Evolutionary conservation across 2,888 invertebrate species (phyloP), one percentile per base, ranked within the genome.

Genomic region (Stenichneumon culpator): DNA sequence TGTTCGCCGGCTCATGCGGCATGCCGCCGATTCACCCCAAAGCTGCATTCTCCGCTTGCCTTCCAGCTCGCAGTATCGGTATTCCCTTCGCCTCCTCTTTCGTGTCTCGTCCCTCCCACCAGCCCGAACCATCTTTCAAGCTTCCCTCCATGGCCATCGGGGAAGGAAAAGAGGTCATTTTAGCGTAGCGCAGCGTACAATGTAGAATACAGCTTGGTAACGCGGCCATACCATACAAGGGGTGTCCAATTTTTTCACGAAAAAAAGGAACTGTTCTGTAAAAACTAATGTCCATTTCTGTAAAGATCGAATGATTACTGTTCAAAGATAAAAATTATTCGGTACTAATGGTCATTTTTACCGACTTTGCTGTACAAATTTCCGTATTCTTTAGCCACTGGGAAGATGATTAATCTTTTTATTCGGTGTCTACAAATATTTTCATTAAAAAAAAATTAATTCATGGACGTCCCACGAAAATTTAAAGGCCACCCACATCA

Each of bases 11-110:
- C 22, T 52, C 68, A 69, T 32, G 54, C 72, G 60, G 50, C 72
- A 79, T 67, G 77, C 52, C 60, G 52, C 52, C 52, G 67, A 60
- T 65, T 79, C 65, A 67, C 75, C 69, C 68, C 44, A 19, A 67
- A 44, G 47, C 39, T 22, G 22, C 47, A 28, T 67, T 39, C 72
- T 50, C 60, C 67, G 57, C 36, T 74, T 39, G 47, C 19, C 39
- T 60, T 75, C 50, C 19, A 44, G 50, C 50, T 67, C 50, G 28
- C 72, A 32, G 69, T 74, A 73, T 74, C 74, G 47, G 63, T 25
- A 25, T 72, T 63, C 63, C 25, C 39, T 70, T 79, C 44, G 19
- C 44, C 72, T 36, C 9, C 36, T 32, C 72, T 57, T 77, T 60
- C 36, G 36, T 25, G 16, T 28, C 11, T 28, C 54, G 19, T 54